phyloP scores from a whole-genome alignment of 2,113 vertebrate genomes.

The Scalopus aquaticus region DNA sequence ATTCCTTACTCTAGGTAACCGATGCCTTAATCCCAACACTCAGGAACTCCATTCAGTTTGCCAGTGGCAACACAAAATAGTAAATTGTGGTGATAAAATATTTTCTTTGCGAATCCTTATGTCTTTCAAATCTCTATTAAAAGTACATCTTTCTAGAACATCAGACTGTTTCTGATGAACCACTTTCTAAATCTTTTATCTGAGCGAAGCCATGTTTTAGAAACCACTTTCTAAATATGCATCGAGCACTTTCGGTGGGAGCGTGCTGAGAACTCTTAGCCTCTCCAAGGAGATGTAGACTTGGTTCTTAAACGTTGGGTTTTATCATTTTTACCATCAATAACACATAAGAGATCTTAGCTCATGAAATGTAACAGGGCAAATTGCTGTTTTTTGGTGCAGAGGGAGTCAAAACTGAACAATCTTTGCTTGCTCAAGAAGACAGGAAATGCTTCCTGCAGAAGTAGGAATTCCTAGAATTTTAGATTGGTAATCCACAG shows the following conservation, averaged over 20 bases:
- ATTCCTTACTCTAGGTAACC: not conserved
- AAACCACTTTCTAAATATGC: not conserved
- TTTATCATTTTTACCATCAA: not conserved
- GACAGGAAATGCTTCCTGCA: not conserved
- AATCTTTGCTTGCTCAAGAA: not conserved
- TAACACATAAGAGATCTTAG: not conserved
- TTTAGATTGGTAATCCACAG: not conserved
- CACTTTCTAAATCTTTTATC: not conserved
- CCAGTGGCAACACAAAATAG: not conserved
- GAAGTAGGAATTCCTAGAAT: not conserved
- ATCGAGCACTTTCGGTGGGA: not conserved
- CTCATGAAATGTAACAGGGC: not conserved
- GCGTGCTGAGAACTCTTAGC: not conserved
- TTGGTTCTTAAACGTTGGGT: not conserved
- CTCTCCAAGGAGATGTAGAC: not conserved
- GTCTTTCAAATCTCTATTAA: not conserved
- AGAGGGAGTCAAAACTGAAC: not conserved
- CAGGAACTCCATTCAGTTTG: not conserved
- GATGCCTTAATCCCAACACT: not conserved
- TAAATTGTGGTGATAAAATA: not conserved
- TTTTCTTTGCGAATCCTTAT: not conserved
- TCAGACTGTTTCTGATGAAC: not conserved
- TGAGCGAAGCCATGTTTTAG: not conserved
- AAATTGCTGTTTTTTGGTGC: not conserved
- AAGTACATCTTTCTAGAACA: not conserved